Evolutionary conservation across 2,797 vertebrate genomes (phyloP), one percentile per base, ranked within the genome.

Genomic region (Rallus crepitans): DNA sequence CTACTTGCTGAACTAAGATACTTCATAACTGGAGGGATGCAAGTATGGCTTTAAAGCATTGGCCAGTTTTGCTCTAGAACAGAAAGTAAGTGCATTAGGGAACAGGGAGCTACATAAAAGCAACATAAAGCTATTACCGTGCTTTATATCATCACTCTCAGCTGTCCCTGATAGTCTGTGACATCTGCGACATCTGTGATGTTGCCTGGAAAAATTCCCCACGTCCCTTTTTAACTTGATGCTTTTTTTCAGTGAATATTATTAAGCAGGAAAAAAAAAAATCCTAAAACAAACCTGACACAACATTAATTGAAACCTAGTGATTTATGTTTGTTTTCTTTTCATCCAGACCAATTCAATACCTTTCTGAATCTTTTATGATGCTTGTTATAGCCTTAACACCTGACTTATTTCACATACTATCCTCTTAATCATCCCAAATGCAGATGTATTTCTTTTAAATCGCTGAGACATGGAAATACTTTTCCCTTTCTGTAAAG

Each of bases 181-280:
- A 97, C 95, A 89, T 59, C 94, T 94, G 96, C 53, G 94, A 97
- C 97, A 97, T 98, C 97, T 97, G 97, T 53, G 91, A 52, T 78
- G 71, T 47, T 80, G 96, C 86, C 27, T 76, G 30, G 73, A 96
- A 96, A 96, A 95, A 97, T 85, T 93, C 97, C 98, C 96, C 45
- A 73, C 66, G 27, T 82, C 95, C 96, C 93, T 95, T 82, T 93
- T 92, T 69, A 93, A 95, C 93, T 82, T 42, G 71, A 96, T 92
- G 92, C 39, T 78, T 96, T 97, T 97, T 97, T 96, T 87, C 79
- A 59, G 45, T 71, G 90, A 96, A 97, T 90, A 94, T 91, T 94
- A 90, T 90, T 93, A 95, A 79, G 78, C 6, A 10, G 82, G 71
- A 64, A 59, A 64, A 76, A 47, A 37, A 45, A 6, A 39, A 50